phyloP scores from a whole-genome alignment of 1,140 invertebrate genomes.

The Globodera rostochiensis region DNA sequence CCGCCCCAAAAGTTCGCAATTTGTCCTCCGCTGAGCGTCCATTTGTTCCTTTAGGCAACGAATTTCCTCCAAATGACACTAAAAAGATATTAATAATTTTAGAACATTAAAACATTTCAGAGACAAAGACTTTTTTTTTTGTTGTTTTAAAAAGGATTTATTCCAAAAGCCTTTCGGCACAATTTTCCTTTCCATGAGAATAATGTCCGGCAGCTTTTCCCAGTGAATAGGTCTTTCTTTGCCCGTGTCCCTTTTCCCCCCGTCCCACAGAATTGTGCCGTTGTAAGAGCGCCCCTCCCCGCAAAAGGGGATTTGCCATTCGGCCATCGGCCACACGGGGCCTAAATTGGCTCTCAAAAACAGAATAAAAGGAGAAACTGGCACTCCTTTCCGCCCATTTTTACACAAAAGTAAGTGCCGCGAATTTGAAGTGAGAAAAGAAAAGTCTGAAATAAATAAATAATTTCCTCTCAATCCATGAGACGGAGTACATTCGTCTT shows the following conservation, averaged over 20 bases:
- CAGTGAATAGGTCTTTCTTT: background rate
- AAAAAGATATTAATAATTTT: slow-evolving; percentile 4
- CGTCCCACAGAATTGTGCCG: background rate
- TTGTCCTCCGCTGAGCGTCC: slow-evolving; percentile 10
- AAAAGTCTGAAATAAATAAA: background rate
- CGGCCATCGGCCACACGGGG: background rate
- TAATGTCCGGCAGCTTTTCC: background rate
- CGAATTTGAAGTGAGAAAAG: background rate
- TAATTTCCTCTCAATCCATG: background rate
- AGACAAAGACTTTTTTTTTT: no score
- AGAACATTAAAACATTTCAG: background rate
- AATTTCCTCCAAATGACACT: slow-evolving; percentile 34
- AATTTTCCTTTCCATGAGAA: background rate
- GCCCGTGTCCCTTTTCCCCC: background rate
- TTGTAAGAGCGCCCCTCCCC: background rate
- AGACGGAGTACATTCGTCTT: background rate
- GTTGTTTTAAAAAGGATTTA: no score
- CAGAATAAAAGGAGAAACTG: background rate
- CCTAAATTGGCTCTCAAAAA: slow-evolving; percentile 14
- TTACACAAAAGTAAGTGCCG: background rate
- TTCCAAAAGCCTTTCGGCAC: background rate
- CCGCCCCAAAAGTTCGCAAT: slow-evolving; percentile 77
- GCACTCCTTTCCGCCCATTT: background rate
- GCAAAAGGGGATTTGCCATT: background rate
- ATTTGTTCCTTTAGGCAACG: slow-evolving; percentile 28